phyloP scores from a whole-genome alignment of 2,888 invertebrate species.

The Oxycera nigricornis region DNA sequence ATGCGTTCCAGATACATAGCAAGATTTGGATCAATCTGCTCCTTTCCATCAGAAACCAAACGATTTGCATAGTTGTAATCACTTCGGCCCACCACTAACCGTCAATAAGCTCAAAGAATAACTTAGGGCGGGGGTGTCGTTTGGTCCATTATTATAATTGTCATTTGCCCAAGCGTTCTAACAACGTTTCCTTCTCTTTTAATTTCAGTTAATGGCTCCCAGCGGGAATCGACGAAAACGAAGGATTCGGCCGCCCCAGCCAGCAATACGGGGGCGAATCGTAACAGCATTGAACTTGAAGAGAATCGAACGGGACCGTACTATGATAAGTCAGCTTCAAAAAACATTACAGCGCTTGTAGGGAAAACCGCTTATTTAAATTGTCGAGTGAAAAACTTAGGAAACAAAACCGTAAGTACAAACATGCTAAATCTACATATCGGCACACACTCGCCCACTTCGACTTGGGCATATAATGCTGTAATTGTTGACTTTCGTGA shows the following conservation, averaged over 20 bases:
- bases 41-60: no score
- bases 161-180: not conserved
- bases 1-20: no score
- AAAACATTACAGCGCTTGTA: slow-evolving; percentile 80
- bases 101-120: not conserved
- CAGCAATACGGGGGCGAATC: slow-evolving; percentile 44
- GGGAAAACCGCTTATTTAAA: slow-evolving; percentile 90
- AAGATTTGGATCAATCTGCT: no score
- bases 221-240: slow-evolving; percentile 59
- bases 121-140: not conserved
- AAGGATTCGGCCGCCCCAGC: slow-evolving; percentile 55
- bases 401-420: slow-evolving; percentile 85
- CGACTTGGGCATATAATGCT: not conserved
- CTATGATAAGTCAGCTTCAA: slow-evolving; percentile 76
- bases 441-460: no score
- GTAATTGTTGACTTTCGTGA: not conserved
- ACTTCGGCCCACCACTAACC: not conserved
- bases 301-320: slow-evolving; percentile 73
- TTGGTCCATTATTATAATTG: slow-evolving; percentile 4
- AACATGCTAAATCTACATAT: no score
- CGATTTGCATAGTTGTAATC: not conserved
- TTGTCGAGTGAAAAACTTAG: slow-evolving; percentile 88
- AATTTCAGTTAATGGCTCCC: slow-evolving; percentile 57
- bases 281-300: slow-evolving; percentile 54
- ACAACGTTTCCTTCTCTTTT: not conserved